Conservation (phyloP, 1,140 invertebrate species). For the Drosophila repleta region DNA sequence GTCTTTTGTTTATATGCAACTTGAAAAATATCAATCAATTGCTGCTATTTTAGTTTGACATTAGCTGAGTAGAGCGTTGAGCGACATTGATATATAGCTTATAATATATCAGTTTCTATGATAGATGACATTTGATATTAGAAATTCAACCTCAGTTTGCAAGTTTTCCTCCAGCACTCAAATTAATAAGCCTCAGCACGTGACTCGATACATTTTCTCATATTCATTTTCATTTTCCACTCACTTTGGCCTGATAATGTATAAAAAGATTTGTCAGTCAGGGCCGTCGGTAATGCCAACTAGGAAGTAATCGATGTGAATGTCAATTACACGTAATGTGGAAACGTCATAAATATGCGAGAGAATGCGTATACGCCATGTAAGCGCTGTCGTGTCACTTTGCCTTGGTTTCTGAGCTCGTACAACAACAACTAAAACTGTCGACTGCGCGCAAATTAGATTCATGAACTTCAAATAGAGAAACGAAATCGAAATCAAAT, state of each 20-base stretch:
- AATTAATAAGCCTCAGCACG: not conserved
- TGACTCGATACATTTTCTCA: not conserved
- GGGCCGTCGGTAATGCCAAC: conserved; percentile 25
- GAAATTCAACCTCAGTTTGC: too few relatives aligned
- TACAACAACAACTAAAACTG: conserved; percentile 12
- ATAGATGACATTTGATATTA: too few relatives aligned
- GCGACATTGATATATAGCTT: too few relatives aligned
- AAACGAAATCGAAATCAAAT: conserved; percentile 25
- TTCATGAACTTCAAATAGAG: conserved; percentile 47
- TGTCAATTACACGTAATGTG: conserved; percentile 51
- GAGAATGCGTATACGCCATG: conserved; percentile 52
- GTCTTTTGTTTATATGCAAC: conserved; percentile 43
- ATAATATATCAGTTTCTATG: too few relatives aligned
- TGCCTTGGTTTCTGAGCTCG: conserved; percentile 31
- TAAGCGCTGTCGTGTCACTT: conserved; percentile 29
- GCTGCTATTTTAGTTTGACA: conserved; percentile 11
- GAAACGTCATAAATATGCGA: conserved; percentile 45
- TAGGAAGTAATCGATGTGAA: conserved; percentile 52
- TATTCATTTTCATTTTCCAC: conserved; percentile 2
- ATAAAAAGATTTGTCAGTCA: conserved; percentile 19
- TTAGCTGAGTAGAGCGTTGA: not conserved
- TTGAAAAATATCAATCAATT: conserved; percentile 14
- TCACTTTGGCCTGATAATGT: conserved; percentile 6
- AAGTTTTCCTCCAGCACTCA: too few relatives aligned
- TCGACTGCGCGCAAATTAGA: conserved; percentile 41